Conservation (phyloP, 1,140 invertebrate genomes). For the Drosophila willistoni region DNA sequence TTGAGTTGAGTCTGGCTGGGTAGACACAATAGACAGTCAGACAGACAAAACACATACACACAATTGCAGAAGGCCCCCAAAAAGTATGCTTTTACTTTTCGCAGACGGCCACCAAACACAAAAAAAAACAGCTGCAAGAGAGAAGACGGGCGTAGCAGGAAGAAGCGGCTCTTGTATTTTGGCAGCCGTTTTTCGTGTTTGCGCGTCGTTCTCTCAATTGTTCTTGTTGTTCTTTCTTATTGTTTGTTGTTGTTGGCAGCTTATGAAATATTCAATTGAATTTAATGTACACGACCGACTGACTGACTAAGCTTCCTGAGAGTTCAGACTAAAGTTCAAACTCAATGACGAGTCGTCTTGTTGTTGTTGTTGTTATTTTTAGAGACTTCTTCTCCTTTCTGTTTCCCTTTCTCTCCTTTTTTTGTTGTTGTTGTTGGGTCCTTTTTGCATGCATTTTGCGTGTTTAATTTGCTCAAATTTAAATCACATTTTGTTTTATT, state of each 20-base stretch:
- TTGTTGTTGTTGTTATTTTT: too few relatives aligned
- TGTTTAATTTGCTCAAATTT: slow-evolving; percentile 1
- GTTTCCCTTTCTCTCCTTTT: neutral
- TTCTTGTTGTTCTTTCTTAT: slow-evolving; percentile 20
- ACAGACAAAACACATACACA: neutral
- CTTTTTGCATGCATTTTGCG: slow-evolving; percentile 23
- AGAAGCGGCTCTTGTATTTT: slow-evolving; percentile 37
- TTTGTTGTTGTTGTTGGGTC: slow-evolving; percentile 7
- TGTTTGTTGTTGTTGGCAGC: slow-evolving; percentile 56
- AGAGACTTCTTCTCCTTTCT: neutral
- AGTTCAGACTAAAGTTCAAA: slow-evolving; percentile 18
- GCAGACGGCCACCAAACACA: slow-evolving; percentile 17
- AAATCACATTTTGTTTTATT: neutral
- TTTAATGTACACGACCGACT: slow-evolving; percentile 65
- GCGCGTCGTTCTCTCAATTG: slow-evolving; percentile 32
- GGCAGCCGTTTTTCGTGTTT: slow-evolving; percentile 55
- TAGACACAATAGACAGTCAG: slow-evolving; percentile 33
- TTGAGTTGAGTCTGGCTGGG: slow-evolving; percentile 12
- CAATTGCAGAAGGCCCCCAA: slow-evolving; percentile 45
- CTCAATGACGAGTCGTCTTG: neutral
- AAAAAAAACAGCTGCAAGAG: neutral
- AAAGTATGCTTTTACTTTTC: slow-evolving; percentile 56
- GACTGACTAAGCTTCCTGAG: slow-evolving; percentile 50
- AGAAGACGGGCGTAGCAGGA: neutral
- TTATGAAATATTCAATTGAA: slow-evolving; percentile 73